These are phyloP conservation scores for Anticlea derivata DNA, from an alignment of 2,888 invertebrate species.

Conservation along the genomic window DNA sequence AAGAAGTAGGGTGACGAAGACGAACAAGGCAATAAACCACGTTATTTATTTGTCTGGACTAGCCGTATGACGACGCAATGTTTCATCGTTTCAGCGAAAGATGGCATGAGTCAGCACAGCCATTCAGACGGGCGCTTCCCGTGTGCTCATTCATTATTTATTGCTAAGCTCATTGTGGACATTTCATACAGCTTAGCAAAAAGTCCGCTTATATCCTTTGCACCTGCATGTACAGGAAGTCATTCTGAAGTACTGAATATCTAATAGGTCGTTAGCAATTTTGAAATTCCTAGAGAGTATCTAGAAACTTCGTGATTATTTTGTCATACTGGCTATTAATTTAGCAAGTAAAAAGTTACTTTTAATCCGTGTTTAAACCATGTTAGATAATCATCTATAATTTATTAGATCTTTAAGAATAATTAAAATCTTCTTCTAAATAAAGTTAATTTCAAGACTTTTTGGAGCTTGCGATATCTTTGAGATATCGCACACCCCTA, in stretches of 20 bases:
- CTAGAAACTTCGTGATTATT: too few relatives aligned
- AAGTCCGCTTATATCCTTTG: slow-evolving; percentile 25
- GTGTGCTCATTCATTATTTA: slow-evolving; percentile 43
- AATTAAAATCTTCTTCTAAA: too few relatives aligned
- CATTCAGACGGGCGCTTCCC: slow-evolving; percentile 55
- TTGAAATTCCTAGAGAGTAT: neutral
- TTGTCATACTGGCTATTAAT: too few relatives aligned
- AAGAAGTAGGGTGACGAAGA: slow-evolving; percentile 18
- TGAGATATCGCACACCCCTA: too few relatives aligned
- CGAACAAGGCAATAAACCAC: slow-evolving; percentile 36
- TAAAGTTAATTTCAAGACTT: too few relatives aligned
- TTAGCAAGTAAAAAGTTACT: too few relatives aligned
- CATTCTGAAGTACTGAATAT: slow-evolving; percentile 16
- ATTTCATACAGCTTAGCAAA: slow-evolving; percentile 33
- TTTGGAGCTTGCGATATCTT: too few relatives aligned
- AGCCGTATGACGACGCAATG: slow-evolving; percentile 52
- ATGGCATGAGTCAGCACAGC: slow-evolving; percentile 58
- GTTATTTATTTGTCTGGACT: slow-evolving; percentile 44
- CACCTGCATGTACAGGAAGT: slow-evolving; percentile 28
- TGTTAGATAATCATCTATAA: too few relatives aligned
- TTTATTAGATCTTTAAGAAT: too few relatives aligned
- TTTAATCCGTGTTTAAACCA: too few relatives aligned
- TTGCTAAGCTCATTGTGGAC: slow-evolving; percentile 31
- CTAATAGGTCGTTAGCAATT: slow-evolving; percentile 4
- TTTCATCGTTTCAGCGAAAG: slow-evolving; percentile 71